phyloP scores from a whole-genome alignment of 2,113 vertebrate species.

The Stigmatopora nigra region DNA sequence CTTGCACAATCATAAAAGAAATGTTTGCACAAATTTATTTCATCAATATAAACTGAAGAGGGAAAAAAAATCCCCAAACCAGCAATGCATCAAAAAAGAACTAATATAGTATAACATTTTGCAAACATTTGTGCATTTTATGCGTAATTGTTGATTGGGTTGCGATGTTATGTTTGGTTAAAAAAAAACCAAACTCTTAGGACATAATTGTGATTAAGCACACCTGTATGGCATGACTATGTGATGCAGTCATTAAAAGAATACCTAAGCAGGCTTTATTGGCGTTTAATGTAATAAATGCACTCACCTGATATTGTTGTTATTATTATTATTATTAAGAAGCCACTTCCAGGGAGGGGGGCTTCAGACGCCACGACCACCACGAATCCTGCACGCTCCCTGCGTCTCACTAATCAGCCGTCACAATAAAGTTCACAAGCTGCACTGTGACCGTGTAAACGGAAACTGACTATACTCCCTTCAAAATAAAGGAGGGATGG shows the following conservation, averaged over 20 bases:
- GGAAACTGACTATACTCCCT: background rate
- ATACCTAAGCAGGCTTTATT: background rate
- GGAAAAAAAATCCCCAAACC: no score
- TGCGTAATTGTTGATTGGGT: no score
- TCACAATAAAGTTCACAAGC: background rate
- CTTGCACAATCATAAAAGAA: no score
- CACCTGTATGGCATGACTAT: background rate
- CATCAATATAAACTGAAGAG: no score
- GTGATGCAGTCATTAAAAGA: background rate
- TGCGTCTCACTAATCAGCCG: background rate
- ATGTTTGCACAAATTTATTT: no score
- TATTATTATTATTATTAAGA: background rate
- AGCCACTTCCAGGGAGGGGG: background rate
- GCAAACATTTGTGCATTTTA: no score
- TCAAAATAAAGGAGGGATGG: conserved; percentile 16
- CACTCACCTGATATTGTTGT: conserved; percentile 13
- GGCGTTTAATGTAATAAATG: background rate
- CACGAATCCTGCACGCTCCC: background rate
- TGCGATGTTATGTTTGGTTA: no score
- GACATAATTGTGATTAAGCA: background rate
- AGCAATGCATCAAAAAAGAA: no score
- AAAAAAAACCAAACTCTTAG: no score
- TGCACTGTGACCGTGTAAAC: background rate
- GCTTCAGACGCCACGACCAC: no score
- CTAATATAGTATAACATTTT: no score